Evolutionary conservation across 2,797 vertebrate genomes (phyloP).

Genomic region (Chelon labrosus): DNA sequence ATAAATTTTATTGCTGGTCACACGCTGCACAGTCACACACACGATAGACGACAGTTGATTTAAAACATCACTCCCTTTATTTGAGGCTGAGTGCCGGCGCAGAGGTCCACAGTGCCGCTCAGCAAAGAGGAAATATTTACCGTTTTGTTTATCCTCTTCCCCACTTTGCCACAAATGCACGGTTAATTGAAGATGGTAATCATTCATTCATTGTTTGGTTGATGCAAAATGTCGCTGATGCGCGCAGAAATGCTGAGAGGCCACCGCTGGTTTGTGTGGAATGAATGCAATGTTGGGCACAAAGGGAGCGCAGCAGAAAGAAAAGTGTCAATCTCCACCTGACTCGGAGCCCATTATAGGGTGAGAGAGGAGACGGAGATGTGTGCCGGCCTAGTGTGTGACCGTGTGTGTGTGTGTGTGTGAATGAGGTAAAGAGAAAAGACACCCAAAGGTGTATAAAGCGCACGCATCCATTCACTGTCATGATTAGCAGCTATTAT

Average conservation of each 20-base stretch:
- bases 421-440: constrained; percentile 39
- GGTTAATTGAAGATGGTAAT: constrained; percentile 50
- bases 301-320: constrained; percentile 74
- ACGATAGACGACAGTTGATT: not conserved
- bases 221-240: constrained; percentile 68
- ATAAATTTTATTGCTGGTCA: too few relatives aligned
- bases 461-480: constrained; percentile 61
- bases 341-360: constrained; percentile 77
- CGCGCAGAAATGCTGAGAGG: constrained; percentile 60
- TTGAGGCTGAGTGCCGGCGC: too few relatives aligned
- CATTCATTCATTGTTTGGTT: constrained; percentile 48
- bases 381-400: constrained; percentile 26
- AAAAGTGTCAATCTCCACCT: constrained; percentile 82
- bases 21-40: not conserved
- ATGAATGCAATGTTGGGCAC: constrained; percentile 72
- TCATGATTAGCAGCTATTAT: constrained; percentile 75
- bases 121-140: constrained; percentile 46
- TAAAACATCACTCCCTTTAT: constrained; percentile 3
- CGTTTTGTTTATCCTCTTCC: constrained; percentile 15
- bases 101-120: not conserved
- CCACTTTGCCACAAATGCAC: not conserved
- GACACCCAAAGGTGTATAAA: constrained; percentile 65
- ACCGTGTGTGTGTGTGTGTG: constrained; percentile 20
- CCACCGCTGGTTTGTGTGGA: constrained; percentile 56
- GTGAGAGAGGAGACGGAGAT: constrained; percentile 65